These are phyloP conservation scores for Meandrina meandrites DNA, from an alignment of 92 coral and sea anemone genomes.

Conservation along the genomic window DNA sequence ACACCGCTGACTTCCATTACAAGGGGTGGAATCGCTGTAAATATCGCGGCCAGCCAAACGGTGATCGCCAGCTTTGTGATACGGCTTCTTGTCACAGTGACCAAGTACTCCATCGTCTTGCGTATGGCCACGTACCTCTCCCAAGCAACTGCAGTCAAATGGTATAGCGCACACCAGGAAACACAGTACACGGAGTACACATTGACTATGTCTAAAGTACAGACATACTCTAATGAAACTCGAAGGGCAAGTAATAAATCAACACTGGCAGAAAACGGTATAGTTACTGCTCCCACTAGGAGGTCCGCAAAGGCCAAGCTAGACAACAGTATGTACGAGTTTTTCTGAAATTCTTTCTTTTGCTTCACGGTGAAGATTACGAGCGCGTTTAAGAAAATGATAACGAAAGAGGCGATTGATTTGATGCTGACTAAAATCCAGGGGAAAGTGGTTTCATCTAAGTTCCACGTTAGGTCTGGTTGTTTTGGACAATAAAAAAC, in stretches of 20 bases:
- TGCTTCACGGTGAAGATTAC: neutral
- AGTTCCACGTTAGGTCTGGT: neutral
- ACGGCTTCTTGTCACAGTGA: neutral
- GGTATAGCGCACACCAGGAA: slow-evolving; percentile 10
- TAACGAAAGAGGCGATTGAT: neutral
- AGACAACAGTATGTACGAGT: slow-evolving; percentile 10
- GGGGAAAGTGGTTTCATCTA: neutral
- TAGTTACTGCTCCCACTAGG: neutral
- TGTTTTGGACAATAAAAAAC: neutral
- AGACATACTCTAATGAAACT: neutral
- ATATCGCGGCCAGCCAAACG: neutral
- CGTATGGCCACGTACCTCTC: slow-evolving; percentile 5
- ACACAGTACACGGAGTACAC: neutral
- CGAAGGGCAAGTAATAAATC: neutral
- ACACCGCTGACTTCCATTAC: neutral
- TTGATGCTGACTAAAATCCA: neutral
- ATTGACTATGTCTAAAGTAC: neutral
- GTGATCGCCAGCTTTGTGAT: neutral
- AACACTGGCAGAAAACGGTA: neutral
- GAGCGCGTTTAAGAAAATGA: neutral
- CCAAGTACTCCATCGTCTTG: neutral
- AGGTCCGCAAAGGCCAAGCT: slow-evolving; percentile 17
- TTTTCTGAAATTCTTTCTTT: neutral
- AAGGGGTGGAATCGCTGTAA: neutral
- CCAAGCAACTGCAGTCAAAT: slow-evolving; percentile 7